These are phyloP conservation scores for Gymnogyps californianus DNA, from an alignment of 2,113 vertebrate genomes.

Conservation along the genomic window DNA sequence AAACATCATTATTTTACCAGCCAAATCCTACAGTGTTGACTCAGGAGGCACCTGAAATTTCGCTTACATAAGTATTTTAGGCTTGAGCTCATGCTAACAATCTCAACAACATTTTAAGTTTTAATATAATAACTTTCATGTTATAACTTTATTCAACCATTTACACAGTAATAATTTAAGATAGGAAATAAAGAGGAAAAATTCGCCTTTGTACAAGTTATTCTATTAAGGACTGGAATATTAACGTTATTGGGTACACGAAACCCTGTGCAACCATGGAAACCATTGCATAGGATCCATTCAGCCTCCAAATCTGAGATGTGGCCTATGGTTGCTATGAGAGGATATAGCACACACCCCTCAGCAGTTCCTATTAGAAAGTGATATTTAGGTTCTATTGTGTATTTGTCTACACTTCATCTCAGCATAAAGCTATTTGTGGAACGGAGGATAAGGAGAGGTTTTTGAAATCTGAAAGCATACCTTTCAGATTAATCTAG, in stretches of 20 bases:
- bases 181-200: neutral
- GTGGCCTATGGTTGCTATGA: constrained; percentile 57
- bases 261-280: constrained; percentile 57
- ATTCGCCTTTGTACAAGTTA: neutral
- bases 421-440: constrained; percentile 15
- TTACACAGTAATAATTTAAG: neutral
- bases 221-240: constrained; percentile 14
- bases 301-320: constrained; percentile 28
- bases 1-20: neutral
- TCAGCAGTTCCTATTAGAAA: constrained; percentile 37
- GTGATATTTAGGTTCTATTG: constrained; percentile 17
- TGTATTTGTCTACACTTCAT: constrained; percentile 48
- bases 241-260: neutral
- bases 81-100: neutral
- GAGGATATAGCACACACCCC: constrained; percentile 45
- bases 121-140: neutral
- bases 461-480: neutral
- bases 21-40: neutral
- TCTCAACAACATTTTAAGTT: neutral
- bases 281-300: constrained; percentile 37
- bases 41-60: neutral
- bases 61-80: neutral
- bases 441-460: neutral
- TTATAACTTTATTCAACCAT: neutral
- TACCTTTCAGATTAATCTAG: neutral